These are phyloP conservation scores for Heteromurus nitidus DNA, from an alignment of 2,888 invertebrate genomes.

Conservation along the genomic window DNA sequence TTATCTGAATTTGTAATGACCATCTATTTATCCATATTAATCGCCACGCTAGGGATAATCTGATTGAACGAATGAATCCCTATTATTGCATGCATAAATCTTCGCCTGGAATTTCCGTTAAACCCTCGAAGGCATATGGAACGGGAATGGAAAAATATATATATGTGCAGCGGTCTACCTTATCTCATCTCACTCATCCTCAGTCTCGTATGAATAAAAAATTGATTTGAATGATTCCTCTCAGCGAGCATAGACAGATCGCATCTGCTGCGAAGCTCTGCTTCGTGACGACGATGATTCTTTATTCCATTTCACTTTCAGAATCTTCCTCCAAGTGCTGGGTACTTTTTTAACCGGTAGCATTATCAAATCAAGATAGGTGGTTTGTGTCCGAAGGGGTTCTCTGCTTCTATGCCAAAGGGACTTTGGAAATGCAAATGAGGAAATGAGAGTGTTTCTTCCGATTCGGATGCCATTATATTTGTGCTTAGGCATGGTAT, in stretches of 20 bases:
- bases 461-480: no score
- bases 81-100: constrained; percentile 43
- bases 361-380: neutral
- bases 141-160: constrained; percentile 16
- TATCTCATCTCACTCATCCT: constrained; percentile 35
- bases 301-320: constrained; percentile 42
- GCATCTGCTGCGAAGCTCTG: no score
- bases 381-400: neutral
- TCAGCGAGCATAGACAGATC: constrained; percentile 20
- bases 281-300: constrained; percentile 5
- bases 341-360: no score
- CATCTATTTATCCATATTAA: constrained; percentile 1
- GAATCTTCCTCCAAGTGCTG: no score
- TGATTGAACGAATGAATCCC: no score
- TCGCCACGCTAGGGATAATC: neutral
- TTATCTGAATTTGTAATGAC: constrained; percentile 53
- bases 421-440: neutral
- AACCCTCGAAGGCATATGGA: constrained; percentile 51
- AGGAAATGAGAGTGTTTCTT: no score
- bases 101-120: constrained; percentile 52
- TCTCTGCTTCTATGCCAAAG: neutral
- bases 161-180: constrained; percentile 14
- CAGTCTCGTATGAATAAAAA: constrained; percentile 34
- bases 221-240: constrained; percentile 46
- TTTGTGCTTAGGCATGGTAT: no score